Base-by-base conservation (phyloP, 2,113 vertebrate species). In the Nannospalax galili region DNA sequence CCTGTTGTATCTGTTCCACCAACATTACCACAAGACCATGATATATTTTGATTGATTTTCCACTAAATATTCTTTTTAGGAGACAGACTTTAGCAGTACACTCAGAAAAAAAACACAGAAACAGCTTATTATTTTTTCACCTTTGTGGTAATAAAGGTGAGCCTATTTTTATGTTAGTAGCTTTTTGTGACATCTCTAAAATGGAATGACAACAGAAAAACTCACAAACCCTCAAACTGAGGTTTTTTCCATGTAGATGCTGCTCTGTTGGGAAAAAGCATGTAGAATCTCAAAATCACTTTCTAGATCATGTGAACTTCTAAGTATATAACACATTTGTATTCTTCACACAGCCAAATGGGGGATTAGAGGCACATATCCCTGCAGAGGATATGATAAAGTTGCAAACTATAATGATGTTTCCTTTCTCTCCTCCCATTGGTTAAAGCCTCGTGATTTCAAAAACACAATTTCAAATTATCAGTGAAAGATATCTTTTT, bases 171-270 rank as follows among this genome's bases (percentile, higher is more conserved):
- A 52, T 45, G 8, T 16, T 40, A 84, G 35, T 87, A 45, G 62
- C 35, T 65, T 45, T 92, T 14, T 91, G 15, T 79, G 70, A 42
- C 15, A 64, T 74, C 60, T 64, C 70, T 97, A 84, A 92, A 93
- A 72, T 28, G 2, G 28, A 77, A 84, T 67, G 19, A 72, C 26
- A 94, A 64, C 15, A 60, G 79, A 65, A 79, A 58, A 89, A 88
- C 52, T 67, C 70, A 77, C 32, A 48, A 26, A 77, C 72, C 15
- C 70, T 26, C 78, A 95, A 93, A 79, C 90, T 30, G 17, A 3
- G 19, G 70, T 30, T 92, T 70, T 24, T 88, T 56, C 30, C 60
- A 15, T 16, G 20, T 20, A 65, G 52, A 14, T 20, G 48, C 19
- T 56, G 11, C n/a, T 91, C 87, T 78, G 19, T 42, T 60, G 30